These are phyloP conservation scores for Ophioninae sp. DNA, from an alignment of 2,888 invertebrate genomes.

Conservation along the genomic window DNA sequence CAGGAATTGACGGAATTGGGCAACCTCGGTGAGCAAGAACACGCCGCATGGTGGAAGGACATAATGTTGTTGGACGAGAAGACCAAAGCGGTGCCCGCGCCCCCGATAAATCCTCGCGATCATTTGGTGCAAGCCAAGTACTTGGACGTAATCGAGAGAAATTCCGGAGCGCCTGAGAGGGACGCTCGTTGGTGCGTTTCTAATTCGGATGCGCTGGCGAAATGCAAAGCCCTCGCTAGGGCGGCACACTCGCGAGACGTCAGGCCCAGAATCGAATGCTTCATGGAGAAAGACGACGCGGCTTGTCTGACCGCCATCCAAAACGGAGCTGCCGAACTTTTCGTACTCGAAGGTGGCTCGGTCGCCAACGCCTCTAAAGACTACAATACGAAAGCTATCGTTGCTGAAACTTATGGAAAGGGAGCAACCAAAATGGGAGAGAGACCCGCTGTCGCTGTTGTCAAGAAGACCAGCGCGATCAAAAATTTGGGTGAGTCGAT, in stretches of 20 bases:
- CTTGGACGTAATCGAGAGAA: constrained; percentile 88
- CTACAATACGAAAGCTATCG: constrained; percentile 84
- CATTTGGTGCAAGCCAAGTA: constrained; percentile 86
- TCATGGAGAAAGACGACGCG: constrained; percentile 84
- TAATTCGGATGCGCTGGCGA: constrained; percentile 85
- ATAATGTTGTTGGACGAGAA: constrained; percentile 84
- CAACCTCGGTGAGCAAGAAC: constrained; percentile 78
- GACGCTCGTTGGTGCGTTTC: constrained; percentile 86
- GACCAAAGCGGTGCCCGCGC: constrained; percentile 85
- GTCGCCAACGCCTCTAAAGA: constrained; percentile 83
- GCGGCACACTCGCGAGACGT: constrained; percentile 90
- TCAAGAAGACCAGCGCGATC: constrained; percentile 84
- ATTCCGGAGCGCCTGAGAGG: constrained; percentile 87
- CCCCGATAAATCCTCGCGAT: constrained; percentile 84
- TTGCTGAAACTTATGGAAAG: constrained; percentile 85
- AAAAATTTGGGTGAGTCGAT: constrained; percentile 80
- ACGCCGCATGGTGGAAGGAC: constrained; percentile 81
- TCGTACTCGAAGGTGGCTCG: constrained; percentile 85
- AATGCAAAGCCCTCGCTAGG: constrained; percentile 88
- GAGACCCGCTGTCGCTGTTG: constrained; percentile 84
- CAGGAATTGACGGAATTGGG: constrained; percentile 76
- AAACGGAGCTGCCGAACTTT: constrained; percentile 87
- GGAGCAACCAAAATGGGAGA: constrained; percentile 83
- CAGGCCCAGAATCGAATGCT: constrained; percentile 90
- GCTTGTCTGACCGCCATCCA: constrained; percentile 87